Conservation (phyloP, 2,797 vertebrate genomes). For the Emys orbicularis region DNA sequence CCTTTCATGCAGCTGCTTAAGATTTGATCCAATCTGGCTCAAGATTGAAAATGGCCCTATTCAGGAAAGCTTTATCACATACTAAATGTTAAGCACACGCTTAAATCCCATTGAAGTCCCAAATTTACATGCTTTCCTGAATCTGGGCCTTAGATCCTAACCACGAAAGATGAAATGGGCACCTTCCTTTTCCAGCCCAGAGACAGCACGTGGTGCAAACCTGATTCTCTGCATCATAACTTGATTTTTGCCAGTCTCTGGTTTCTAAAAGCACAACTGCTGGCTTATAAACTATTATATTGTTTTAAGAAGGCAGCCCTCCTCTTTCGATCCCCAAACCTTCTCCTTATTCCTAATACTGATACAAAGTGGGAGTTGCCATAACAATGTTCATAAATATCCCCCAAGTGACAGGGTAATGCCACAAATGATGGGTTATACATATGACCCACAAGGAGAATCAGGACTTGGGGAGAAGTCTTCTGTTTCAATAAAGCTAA, state of each 20-base stretch:
- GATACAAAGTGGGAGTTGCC: background rate
- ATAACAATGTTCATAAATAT: constrained; percentile 17
- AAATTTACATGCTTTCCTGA: background rate
- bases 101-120: background rate
- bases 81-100: background rate
- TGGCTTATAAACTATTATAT: background rate
- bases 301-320: background rate
- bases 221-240: background rate
- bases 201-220: background rate
- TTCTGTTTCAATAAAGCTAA: constrained; percentile 37
- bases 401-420: background rate
- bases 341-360: background rate
- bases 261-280: background rate
- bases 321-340: background rate
- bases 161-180: rapidly evolving
- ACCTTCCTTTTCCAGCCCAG: background rate
- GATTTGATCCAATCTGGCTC: background rate
- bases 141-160: background rate
- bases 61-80: background rate
- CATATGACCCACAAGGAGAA: background rate
- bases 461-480: background rate
- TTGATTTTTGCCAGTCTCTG: background rate
- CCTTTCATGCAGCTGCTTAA: background rate
- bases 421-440: background rate
- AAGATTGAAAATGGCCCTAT: background rate